Conservation (phyloP, 1,140 invertebrate genomes). For the Phenacoccus solenopsis region DNA sequence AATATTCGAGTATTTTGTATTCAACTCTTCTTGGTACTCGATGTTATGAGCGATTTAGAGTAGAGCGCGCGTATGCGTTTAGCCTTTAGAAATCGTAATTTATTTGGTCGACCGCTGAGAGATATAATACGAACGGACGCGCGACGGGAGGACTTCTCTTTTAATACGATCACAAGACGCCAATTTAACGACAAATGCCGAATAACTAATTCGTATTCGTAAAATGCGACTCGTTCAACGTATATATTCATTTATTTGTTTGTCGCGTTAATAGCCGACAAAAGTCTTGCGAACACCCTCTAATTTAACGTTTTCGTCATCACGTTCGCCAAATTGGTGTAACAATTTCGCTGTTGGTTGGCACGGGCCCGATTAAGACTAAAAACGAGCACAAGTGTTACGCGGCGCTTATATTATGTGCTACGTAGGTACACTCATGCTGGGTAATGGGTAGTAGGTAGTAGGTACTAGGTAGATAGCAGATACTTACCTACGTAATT, state of each 20-base stretch:
- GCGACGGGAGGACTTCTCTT: neutral
- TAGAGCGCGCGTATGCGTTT: neutral
- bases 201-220: constrained; percentile 8
- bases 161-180: constrained; percentile 12
- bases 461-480: no score
- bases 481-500: no score
- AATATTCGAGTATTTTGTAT: no score
- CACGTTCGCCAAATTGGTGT: no score
- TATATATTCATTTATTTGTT: constrained; percentile 11
- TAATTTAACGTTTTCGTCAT: neutral
- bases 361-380: no score
- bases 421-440: no score
- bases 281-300: neutral
- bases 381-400: no score
- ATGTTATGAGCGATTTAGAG: no score
- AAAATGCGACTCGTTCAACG: neutral
- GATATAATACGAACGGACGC: neutral
- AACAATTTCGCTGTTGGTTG: no score
- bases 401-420: no score
- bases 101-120: constrained; percentile 1
- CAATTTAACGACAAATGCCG: constrained; percentile 3
- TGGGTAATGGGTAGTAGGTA: no score
- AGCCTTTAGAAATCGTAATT: neutral
- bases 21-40: no score
- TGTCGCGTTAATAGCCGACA: neutral